A percentile compares a stretch with the other conserved stretches of the same genome.
Conservation (phyloP, 35 echinoderm and acorn worm species). For the Eucidaris tribuloides region DNA sequence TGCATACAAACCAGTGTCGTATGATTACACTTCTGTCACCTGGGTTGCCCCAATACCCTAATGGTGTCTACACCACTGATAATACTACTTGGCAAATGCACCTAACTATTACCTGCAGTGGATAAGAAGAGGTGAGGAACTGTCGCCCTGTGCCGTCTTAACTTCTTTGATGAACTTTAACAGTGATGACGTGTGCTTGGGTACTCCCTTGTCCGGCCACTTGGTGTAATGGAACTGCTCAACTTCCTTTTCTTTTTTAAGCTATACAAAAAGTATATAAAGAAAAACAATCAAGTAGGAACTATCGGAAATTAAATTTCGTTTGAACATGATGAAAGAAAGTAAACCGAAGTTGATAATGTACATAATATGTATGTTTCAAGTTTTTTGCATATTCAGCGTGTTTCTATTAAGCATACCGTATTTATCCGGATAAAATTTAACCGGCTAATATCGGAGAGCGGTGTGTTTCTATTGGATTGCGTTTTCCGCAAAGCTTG, state of each 20-base stretch:
- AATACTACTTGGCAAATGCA: too few species aligned
- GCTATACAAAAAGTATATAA: neutral
- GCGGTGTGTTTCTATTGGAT: too few species aligned
- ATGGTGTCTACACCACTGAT: too few species aligned
- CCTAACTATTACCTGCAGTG: slow-evolving; percentile 92
- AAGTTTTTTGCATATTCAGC: neutral
- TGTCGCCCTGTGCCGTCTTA: neutral
- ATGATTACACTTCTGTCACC: too few species aligned
- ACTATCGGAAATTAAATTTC: neutral
- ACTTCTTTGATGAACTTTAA: slow-evolving; percentile 25
- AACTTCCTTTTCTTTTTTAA: neutral
- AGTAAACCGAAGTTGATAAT: neutral
- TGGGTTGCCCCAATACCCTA: too few species aligned
- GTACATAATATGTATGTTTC: neutral
- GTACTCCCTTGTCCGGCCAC: slow-evolving; percentile 70
- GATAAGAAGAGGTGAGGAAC: slow-evolving; percentile 21
- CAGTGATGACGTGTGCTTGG: slow-evolving; percentile 54
- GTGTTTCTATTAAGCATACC: neutral
- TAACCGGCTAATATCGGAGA: too few species aligned
- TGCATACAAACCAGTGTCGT: too few species aligned
- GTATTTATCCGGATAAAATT: too few species aligned
- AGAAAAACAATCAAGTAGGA: neutral
- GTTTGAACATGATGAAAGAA: neutral
- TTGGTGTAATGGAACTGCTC: slow-evolving; percentile 54
- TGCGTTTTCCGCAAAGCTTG: too few species aligned